Evolutionary conservation across 1,140 invertebrate genomes (phyloP), one percentile per base, ranked within the genome.

Genomic region (Orius laevigatus): DNA sequence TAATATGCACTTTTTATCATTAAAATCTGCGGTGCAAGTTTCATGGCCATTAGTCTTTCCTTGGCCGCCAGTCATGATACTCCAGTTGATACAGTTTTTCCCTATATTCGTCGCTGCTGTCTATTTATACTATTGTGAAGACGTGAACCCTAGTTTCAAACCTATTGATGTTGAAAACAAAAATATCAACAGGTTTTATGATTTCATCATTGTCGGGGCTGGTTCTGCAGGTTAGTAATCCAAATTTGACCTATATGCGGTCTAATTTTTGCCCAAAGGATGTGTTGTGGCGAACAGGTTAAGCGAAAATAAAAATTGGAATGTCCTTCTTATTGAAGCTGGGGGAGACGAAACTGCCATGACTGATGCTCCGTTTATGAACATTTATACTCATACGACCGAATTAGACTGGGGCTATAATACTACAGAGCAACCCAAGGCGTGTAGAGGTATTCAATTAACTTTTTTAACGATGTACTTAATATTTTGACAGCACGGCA

Each of bases 321-420:
- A 38, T 38, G 36, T 38, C 15, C 15, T 38, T 12, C 36, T 38
- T 14, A 38, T 38, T 38, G 36, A 38, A 38, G 36, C 36, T 10
- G 85, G 84, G 9, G 73, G 75, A 9, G 76, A 84, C 60, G 84
- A 87, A 56, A 80, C 73, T 44, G 75, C 81, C 62, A 75, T 85
- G 41, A 78, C 79, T 0, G 76, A 81, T 57, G 72, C 84, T 14
- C 82, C 82, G 0, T 69, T 78, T 0, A 58, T 84, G 33, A 76
- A 76, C 9, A 76, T 77, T 1, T 84, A 81, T 54, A 72, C 70
- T 9, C 81, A 84, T 57, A 68, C 83, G 3, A 76, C 78, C 0
- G 76, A 83, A 6, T 67, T 88, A 57, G 89, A 93, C 66, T 95
- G 89, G 90, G 78, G 86, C 63, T 92, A 86, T 63, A 76, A 84